Conservation (phyloP, 1,140 invertebrate genomes). For the Druon quercuslanigerum region DNA sequence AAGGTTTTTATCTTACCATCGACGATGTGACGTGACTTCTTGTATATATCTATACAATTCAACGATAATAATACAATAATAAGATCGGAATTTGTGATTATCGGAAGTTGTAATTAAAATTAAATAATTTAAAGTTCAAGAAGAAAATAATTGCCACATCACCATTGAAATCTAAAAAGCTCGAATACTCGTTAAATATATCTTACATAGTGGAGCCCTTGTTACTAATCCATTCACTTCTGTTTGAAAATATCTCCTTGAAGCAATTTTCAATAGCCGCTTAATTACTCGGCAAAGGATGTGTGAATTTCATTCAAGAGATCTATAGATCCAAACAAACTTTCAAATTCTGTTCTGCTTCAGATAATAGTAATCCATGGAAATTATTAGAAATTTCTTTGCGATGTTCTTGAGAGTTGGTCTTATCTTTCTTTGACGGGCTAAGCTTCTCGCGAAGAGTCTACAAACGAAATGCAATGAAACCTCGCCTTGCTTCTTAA, state of each 20-base stretch:
- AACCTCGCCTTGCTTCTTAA: too few relatives aligned
- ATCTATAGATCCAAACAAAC: neutral
- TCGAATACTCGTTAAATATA: constrained; percentile 11
- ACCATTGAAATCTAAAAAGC: constrained; percentile 31
- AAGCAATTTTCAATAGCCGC: constrained; percentile 2
- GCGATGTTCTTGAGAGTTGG: neutral
- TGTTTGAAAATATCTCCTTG: neutral
- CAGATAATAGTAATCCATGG: neutral
- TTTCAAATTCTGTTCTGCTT: neutral
- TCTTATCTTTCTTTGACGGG: neutral
- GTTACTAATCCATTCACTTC: constrained; percentile 22
- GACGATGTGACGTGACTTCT: too few relatives aligned
- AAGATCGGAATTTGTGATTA: too few relatives aligned
- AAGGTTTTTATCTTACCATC: too few relatives aligned
- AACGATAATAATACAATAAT: too few relatives aligned
- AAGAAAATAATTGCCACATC: constrained; percentile 13
- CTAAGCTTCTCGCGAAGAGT: too few relatives aligned
- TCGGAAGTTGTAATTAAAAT: too few relatives aligned
- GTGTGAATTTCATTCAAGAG: constrained; percentile 10
- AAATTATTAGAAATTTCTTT: neutral
- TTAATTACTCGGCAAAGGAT: constrained; percentile 1
- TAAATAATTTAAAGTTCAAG: too few relatives aligned
- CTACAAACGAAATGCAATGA: too few relatives aligned
- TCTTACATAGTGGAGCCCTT: constrained; percentile 5
- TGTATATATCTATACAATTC: too few relatives aligned